Conservation (phyloP, 2,113 vertebrate species). For the Laterallus jamaicensis region DNA sequence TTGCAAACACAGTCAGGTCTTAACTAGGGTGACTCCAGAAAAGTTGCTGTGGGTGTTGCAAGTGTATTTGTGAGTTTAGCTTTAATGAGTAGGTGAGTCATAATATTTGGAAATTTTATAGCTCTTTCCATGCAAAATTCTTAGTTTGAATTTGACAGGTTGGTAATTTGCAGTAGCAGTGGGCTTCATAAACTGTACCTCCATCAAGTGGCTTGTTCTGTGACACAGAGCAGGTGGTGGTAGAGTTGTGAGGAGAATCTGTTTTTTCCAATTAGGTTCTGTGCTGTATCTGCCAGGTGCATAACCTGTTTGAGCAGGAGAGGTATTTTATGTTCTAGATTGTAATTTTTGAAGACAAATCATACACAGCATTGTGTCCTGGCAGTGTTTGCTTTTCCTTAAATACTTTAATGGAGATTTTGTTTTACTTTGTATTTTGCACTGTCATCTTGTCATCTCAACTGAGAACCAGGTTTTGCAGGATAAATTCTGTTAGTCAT, state of each 20-base stretch:
- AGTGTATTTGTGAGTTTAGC: not conserved
- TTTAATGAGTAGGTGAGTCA: not conserved
- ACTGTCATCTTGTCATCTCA: not conserved
- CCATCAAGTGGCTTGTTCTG: not conserved
- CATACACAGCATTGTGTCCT: not conserved
- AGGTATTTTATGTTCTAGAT: not conserved
- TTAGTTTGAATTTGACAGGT: not conserved
- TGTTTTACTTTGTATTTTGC: not conserved
- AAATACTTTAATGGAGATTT: not conserved
- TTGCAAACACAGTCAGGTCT: not conserved
- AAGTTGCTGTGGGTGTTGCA: not conserved
- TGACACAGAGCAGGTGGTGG: not conserved
- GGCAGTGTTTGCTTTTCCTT: not conserved
- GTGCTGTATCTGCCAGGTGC: not conserved
- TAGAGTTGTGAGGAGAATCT: not conserved
- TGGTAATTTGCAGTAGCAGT: not conserved
- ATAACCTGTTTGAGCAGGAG: not conserved
- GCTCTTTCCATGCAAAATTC: not conserved
- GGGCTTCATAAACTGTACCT: not conserved
- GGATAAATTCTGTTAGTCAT: not conserved
- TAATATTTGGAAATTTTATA: not conserved
- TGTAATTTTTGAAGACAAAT: not conserved
- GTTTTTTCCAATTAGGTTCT: not conserved
- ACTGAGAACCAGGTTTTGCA: not conserved
- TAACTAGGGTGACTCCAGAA: not conserved